Conservation (phyloP, 2,113 vertebrate genomes). For the Donacobius atricapilla region DNA sequence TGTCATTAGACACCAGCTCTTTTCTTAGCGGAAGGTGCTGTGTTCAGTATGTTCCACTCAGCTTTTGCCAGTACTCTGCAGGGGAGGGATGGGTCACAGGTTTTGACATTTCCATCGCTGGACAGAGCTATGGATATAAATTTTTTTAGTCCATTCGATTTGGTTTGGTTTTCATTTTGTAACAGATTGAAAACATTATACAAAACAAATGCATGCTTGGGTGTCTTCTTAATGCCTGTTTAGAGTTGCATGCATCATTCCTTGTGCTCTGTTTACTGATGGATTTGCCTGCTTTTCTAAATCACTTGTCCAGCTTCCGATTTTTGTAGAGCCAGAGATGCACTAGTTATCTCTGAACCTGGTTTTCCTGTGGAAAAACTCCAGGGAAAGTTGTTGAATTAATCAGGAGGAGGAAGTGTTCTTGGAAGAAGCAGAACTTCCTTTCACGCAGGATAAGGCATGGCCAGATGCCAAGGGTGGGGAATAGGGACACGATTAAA, state of each 20-base stretch:
- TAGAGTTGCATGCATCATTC: background rate
- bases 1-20: background rate
- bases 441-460: slow-evolving; percentile 35
- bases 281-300: background rate
- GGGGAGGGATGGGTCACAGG: background rate
- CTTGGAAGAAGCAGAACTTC: slow-evolving; percentile 69
- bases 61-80: background rate
- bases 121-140: background rate
- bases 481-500: background rate
- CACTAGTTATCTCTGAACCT: background rate
- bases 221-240: background rate
- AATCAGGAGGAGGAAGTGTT: slow-evolving; percentile 65
- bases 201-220: background rate
- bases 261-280: background rate
- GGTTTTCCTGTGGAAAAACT: slow-evolving; percentile 23
- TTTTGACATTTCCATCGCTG: background rate
- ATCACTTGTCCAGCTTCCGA: background rate
- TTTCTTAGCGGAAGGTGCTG: background rate
- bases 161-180: background rate
- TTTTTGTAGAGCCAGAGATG: background rate
- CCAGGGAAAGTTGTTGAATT: slow-evolving; percentile 45
- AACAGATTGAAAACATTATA: background rate
- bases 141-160: background rate
- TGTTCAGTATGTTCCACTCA: background rate
- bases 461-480: slow-evolving; percentile 7